phyloP scores from a whole-genome alignment of 2,113 vertebrate genomes.

The Anoura caudifer region DNA sequence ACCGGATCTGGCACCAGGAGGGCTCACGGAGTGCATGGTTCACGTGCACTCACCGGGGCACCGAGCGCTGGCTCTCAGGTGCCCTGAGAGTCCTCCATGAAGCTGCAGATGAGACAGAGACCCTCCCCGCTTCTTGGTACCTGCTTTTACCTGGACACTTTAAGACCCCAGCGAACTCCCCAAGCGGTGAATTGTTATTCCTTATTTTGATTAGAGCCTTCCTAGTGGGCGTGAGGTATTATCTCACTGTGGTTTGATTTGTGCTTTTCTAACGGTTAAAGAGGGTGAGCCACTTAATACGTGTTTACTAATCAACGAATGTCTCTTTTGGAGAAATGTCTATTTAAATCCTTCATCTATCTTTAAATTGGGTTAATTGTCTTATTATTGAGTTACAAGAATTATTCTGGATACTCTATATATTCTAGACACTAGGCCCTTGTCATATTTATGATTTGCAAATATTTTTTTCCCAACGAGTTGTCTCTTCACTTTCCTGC shows the following conservation, averaged over 20 bases:
- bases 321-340: background rate
- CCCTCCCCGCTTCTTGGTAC: background rate
- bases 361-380: background rate
- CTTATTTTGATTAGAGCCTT: background rate
- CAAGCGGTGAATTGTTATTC: background rate
- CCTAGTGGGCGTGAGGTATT: background rate
- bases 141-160: background rate
- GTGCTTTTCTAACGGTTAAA: background rate
- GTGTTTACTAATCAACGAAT: background rate
- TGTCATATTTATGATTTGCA: background rate
- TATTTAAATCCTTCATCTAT: background rate
- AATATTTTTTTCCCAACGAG: background rate
- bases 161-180: background rate
- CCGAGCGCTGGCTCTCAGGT: background rate
- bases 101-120: background rate
- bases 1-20: background rate
- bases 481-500: background rate
- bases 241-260: background rate
- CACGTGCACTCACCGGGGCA: background rate
- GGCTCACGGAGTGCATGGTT: background rate
- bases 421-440: background rate
- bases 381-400: background rate
- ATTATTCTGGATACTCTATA: background rate
- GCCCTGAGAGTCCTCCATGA: background rate
- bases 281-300: background rate